Base-by-base conservation (phyloP, 1,140 invertebrate genomes). In the Sycobia sp. region DNA sequence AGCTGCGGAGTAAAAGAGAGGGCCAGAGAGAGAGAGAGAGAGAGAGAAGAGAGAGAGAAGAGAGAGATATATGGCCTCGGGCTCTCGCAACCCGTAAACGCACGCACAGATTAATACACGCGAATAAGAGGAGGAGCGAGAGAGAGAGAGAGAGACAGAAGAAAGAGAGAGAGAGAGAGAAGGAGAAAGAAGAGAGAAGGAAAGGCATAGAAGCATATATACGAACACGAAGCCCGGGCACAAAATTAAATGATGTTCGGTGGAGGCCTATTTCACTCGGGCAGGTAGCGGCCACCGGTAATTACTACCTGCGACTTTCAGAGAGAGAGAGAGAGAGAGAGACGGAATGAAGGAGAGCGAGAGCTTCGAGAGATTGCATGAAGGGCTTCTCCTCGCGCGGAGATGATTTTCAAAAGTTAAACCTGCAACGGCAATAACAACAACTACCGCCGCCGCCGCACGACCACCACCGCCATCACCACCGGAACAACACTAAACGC, bases 211-310 rank as follows among this genome's bases (percentile, higher is more conserved):
- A 36, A 36, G 22, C 34, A 27, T 10, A 41, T 41, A 49, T 16
- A 49, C 23, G 22, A 32, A 39, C 32, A 39, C 57, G n/a, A 54
- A 46, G 50, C 25, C 55, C 51, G 61, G 68, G 68, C 74, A 75
- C 72, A 73, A 77, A 78, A 78, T 78, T 78, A 78, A 78, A 77
- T 78, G 75, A 71, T 75, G 73, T 76, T 78, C 74, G 71, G 73
- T 66, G 54, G 56, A 73, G 72, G 76, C 74, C 75, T 76, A 76
- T 78, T 77, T 73, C 73, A 71, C 65, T 76, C 68, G 69, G 70
- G 71, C 76, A 78, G 76, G 76, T 78, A 78, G 76, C 75, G 75
- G 76, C 76, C 76, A 78, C 76, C 53, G 76, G 76, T 78, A 78
- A 78, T 78, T 78, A 78, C 76, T 78, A 78, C 76, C 75, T 76